Evolutionary conservation across 1,140 invertebrate genomes (phyloP).

Genomic region (Calephelis nemesis): DNA sequence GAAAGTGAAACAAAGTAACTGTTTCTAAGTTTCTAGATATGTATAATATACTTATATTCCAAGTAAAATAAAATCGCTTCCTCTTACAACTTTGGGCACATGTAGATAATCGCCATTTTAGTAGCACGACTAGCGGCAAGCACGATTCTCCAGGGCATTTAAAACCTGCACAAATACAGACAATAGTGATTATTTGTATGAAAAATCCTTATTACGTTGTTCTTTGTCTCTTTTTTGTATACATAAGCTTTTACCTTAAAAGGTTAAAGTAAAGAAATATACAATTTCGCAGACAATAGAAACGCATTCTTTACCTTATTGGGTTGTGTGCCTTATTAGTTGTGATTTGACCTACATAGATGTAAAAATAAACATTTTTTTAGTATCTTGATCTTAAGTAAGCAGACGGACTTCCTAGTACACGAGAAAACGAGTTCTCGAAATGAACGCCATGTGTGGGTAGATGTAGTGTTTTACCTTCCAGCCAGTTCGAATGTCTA

Average conservation of each 20-base stretch:
- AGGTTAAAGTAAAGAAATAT: background rate
- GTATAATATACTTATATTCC: no score
- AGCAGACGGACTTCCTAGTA: no score
- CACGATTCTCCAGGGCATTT: conserved; percentile 42
- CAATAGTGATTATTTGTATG: conserved; percentile 47
- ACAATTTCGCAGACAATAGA: background rate
- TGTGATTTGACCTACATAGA: no score
- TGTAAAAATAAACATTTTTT: no score
- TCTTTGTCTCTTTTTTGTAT: no score
- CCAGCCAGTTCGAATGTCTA: no score
- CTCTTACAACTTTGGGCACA: conserved; percentile 36
- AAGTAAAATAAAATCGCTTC: conserved; percentile 5
- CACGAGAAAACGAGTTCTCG: no score
- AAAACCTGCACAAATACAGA: conserved; percentile 43
- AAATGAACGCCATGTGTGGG: no score
- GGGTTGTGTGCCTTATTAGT: no score
- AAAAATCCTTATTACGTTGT: conserved; percentile 17
- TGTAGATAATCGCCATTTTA: conserved; percentile 52
- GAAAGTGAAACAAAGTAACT: background rate
- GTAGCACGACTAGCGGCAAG: conserved; percentile 37
- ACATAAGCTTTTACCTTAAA: no score
- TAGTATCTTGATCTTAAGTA: no score
- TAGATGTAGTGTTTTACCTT: no score
- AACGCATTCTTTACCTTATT: background rate
- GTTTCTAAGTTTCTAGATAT: background rate